Base-by-base conservation (phyloP, 2,797 vertebrate genomes). In the Neosilurus mollespiculum region DNA sequence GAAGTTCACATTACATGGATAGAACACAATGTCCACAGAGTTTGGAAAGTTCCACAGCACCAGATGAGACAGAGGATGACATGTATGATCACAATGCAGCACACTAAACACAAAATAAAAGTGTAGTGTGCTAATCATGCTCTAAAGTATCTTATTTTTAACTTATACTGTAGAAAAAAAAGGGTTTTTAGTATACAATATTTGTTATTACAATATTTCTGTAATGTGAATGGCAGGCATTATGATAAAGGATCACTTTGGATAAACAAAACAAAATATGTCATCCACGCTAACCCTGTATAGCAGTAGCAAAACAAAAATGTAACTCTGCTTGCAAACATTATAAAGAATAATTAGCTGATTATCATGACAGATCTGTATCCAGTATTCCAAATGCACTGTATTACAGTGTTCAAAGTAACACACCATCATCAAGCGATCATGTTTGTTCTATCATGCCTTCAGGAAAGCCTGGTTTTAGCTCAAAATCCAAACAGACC, bases 121-220 rank as follows among this genome's bases (percentile, higher is more conserved):
- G 78, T 79, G 56, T 75, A 72, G 65, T 78, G 78, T 81, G 82
- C 81, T 59, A 76, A 76, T 86, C 86, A 86, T 86, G 86, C 83
- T 79, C 65, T 84, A 83, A 83, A 26, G 83, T 66, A 81, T 56
- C 9, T 26, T 83, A 80, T 58, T 58, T 81, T 83, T 83, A 72
- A 78, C 72, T 20, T 59, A 79, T 20, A 70, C 20, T 34, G 37
- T 79, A 83, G 22, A 82, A 34, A 58, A 72, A 82, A 86, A 81
- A 58, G 69, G 59, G 70, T 30, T 81, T 30, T 30, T 73, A 83
- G 67, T 88, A 34, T 85, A 87, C 81, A 88, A 34, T 81, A 78
- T 20, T 56, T 30, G n/a, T 53, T 14, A 51, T 26, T 73, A 54
- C n/a, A 78, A 58, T 73, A 30, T 43, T 83, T 86, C 78, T 82